Evolutionary conservation across 37 sponge, comb jelly and placozoan genomes (phyloP), one percentile per base, ranked within the genome.

Genomic region (Eunapius fragilis): DNA sequence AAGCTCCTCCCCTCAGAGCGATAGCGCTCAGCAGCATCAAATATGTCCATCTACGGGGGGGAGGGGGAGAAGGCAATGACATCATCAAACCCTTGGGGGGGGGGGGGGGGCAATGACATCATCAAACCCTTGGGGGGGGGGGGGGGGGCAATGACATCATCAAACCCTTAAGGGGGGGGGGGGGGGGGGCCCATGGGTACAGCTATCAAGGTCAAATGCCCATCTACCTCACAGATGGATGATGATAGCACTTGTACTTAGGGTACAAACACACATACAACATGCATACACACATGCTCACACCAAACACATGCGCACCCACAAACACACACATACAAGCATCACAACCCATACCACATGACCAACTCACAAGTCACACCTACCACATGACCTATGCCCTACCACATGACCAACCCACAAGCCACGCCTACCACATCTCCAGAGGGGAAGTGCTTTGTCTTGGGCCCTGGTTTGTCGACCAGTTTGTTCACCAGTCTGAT

Each of bases 11-110:
- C 85, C 71, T 96, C 96, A 7, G 37, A 38, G 17, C 71, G 81
- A 87, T 97, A 97, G 6, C 92, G 76, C 81, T 83, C 79, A 26
- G 98, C 92, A 38, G 96, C 96, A 89, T 97, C 98, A 89, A 88
- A 95, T 38, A 97, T 84, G 78, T 91, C 93, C 96, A 95, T 97
- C 75, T 76, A 6, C 2, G 37, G 25, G 78, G n/a, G 9, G 36
- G 37, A 41, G 3, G 41, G 41, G 41, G 41, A 41, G 41, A 6
- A 41, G 6, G 6, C 41, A 6, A 41, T 12, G 58, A 58, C 58
- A 45, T 9, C 47, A 45, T 45, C 47, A 45, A 4, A 45, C 9
- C 9, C 47, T n/a, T n/a, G n/a, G 41, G 41, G 41, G 6, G 3
- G 41, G 41, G 41, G 41, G 6, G 41, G 41, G 6, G 41, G 41